Base-by-base conservation (phyloP, 2,797 vertebrate genomes). In the Phoeniculus purpureus region DNA sequence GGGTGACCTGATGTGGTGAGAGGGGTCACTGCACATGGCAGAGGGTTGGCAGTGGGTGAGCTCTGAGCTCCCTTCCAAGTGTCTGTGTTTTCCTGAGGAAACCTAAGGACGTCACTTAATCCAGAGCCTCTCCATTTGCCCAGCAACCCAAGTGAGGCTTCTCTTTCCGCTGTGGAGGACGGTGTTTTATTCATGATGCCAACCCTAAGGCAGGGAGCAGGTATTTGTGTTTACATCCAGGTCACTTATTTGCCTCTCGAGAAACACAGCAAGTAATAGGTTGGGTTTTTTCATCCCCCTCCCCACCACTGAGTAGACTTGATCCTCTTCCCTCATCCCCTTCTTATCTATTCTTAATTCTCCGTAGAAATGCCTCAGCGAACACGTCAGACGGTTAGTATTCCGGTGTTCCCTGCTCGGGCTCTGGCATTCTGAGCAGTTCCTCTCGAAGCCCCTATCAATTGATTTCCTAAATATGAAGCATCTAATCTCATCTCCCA, bases 161-260 rank as follows among this genome's bases (percentile, higher is more conserved):
- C 95, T 92, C 43, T 87, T 79, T 47, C 77, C 81, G 7, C 1
- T 52, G 7, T 55, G 18, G 70, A 29, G 20, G 71, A 61, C 26
- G 8, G 43, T 97, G 86, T 71, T 91, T 97, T 96, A 97, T 96
- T 97, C 89, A 97, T 74, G 87, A 84, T 75, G 65, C 93, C 58
- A 48, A 85, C 47, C 1, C 5, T 43, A 52, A 64, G 20, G 17
- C 68, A 56, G 89, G 72, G 86, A 22, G 43, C 85, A 88, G 85
- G 94, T 89, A 84, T 77, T 62, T 74, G 56, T 86, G 32, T 12
- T 82, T 81, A 68, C 61, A 59, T 75, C 91, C 94, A 47, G 81
- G 51, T 71, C 83, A 81, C 71, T 93, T 95, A 81, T 74, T 95
- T 95, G 89, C 73, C 83, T 80, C 82, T 85, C 76, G 89, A 66